Base-by-base conservation (phyloP, 1,140 invertebrate genomes). In the Achroia grisella region DNA sequence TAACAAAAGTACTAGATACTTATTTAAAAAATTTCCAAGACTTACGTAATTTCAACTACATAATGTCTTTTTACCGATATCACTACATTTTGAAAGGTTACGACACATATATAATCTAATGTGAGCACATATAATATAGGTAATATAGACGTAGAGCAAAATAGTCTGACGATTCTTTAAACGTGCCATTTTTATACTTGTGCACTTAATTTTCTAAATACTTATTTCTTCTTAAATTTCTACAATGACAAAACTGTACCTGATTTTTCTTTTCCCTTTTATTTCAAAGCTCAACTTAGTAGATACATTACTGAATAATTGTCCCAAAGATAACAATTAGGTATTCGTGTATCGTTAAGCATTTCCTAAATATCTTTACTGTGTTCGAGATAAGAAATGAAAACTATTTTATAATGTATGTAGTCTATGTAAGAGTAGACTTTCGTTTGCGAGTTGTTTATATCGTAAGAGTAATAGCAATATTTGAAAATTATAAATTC, bases 291-390 rank as follows among this genome's bases (percentile, higher is more conserved):
- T 64, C 58, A 64, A 23, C 6, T 23, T 23, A 23, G 17, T 23
- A 23, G n/a, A n/a, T n/a, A n/a, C n/a, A n/a, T n/a, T n/a, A n/a
- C n/a, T n/a, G n/a, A n/a, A 52, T 37, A 50, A 54, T 49, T 49
- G 62, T 62, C 59, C 71, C 71, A 74, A 74, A 74, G 71, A 74
- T 70, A 66, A 56, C 27, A 49, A 52, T 33, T 61, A 56, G 58
- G 44, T 56, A 51, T 43, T 56, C 47, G 45, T 50, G 36, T 31
- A 43, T 43, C 29, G 8, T 36, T 44, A 48, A 23, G 10, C 41
- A 23, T 39, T 46, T 45, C 44, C 27, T 45, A 41, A 12, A 23
- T 41, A 42, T 28, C 23, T 48, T 6, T 30, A 44, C 15, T 41
- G 11, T 31, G n/a, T 32, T 11, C 17, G 14, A 42, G 13, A 37